A percentile compares a stretch with the other conserved stretches of the same genome.
phyloP scores from a whole-genome alignment of 2,797 vertebrate species.

The Oryzias dopingdopingensis region DNA sequence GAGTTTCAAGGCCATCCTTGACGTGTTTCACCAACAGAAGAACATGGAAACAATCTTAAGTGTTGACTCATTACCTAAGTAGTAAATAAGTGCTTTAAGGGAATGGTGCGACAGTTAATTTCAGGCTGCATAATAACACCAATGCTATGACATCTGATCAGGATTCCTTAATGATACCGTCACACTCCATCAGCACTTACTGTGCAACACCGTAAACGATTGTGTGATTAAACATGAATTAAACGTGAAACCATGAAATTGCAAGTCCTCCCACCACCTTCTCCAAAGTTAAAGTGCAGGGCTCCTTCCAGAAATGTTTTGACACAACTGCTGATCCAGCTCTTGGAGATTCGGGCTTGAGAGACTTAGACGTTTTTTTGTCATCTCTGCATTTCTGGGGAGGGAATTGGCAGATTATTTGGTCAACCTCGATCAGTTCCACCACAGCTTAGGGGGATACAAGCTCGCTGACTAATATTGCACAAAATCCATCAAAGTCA shows the following conservation, averaged over 20 bases:
- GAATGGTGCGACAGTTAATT: slow-evolving; percentile 46
- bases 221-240: slow-evolving; percentile 66
- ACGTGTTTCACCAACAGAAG: slow-evolving; percentile 39
- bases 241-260: slow-evolving; percentile 66
- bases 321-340: slow-evolving; percentile 81
- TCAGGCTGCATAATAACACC: slow-evolving; percentile 45
- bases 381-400: slow-evolving; percentile 74
- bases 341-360: slow-evolving; percentile 71
- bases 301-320: slow-evolving; percentile 66
- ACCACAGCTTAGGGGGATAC: slow-evolving; percentile 75
- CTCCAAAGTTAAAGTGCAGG: slow-evolving; percentile 67
- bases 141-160: slow-evolving; percentile 37
- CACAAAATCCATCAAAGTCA: slow-evolving; percentile 78
- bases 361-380: slow-evolving; percentile 75
- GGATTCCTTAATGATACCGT: slow-evolving; percentile 39
- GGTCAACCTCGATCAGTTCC: slow-evolving; percentile 82
- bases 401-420: slow-evolving; percentile 84
- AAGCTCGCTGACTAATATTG: slow-evolving; percentile 72
- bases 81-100: slow-evolving; percentile 42
- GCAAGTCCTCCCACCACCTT: slow-evolving; percentile 52
- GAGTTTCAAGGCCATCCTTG: slow-evolving; percentile 45
- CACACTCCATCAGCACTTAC: slow-evolving; percentile 38
- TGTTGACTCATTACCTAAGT: slow-evolving; percentile 50
- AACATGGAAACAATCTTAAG: slow-evolving; percentile 20
- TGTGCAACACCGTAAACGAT: slow-evolving; percentile 49